Percentiles rank a stretch among this genome's conserved stretches.
phyloP scores from a whole-genome alignment of 2,113 vertebrate species.

The Jaculus jaculus region DNA sequence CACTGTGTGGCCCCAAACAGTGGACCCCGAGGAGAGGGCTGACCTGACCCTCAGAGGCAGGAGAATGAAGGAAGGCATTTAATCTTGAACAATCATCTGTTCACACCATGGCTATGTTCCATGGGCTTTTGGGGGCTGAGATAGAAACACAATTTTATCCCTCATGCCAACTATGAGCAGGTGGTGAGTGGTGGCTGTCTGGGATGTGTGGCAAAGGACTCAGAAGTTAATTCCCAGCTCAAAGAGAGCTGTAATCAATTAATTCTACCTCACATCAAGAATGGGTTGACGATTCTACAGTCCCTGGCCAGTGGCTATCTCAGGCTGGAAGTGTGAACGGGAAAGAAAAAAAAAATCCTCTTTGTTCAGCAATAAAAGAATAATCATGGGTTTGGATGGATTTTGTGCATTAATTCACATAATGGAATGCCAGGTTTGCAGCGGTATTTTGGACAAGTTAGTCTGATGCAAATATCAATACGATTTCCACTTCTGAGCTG shows the following conservation, averaged over 20 bases:
- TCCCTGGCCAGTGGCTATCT: accelerated
- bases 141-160: not conserved
- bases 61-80: accelerated
- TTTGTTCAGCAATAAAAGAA: not conserved
- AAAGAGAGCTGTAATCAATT: not conserved
- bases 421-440: not conserved
- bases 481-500: not conserved
- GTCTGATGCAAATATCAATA: not conserved
- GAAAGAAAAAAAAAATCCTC: not conserved
- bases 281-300: accelerated
- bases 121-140: not conserved
- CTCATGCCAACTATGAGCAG: not conserved
- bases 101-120: not conserved
- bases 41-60: not conserved
- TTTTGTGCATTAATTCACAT: not conserved
- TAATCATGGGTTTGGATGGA: not conserved
- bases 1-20: accelerated
- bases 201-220: not conserved
- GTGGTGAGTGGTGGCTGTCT: not conserved
- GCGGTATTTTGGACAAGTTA: not conserved
- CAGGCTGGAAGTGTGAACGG: not conserved
- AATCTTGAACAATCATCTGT: not conserved
- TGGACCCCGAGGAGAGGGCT: not conserved
- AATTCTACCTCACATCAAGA: not conserved
- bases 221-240: not conserved